Evolutionary conservation across 2,113 vertebrate species (phyloP).

Genomic region (Scatophagus argus): DNA sequence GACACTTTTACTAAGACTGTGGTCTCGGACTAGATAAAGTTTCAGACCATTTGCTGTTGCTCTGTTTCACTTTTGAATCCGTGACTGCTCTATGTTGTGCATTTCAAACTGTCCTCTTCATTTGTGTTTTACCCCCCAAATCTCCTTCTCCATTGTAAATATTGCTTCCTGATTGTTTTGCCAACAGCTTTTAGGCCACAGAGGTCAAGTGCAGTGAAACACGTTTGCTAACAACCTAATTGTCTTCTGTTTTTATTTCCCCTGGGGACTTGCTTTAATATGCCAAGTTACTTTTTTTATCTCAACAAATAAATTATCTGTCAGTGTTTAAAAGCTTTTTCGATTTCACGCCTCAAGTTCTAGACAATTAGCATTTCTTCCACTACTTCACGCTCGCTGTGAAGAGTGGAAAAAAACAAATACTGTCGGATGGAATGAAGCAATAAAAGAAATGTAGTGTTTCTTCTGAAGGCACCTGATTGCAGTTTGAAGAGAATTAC

Average conservation of each 20-base stretch:
- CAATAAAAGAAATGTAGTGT: neutral
- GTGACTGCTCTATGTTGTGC: neutral
- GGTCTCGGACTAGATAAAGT: neutral
- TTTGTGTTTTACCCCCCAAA: neutral
- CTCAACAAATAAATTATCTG: slow-evolving; percentile 67
- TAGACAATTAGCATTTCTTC: slow-evolving; percentile 69
- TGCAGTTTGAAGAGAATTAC: slow-evolving; percentile 12
- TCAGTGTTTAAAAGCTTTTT: slow-evolving; percentile 69
- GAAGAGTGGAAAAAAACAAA: slow-evolving; percentile 36
- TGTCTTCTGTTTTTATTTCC: slow-evolving; percentile 42
- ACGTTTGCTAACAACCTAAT: slow-evolving; percentile 59
- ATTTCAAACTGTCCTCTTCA: neutral
- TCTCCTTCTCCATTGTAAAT: slow-evolving; percentile 3
- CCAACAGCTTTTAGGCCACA: slow-evolving; percentile 36
- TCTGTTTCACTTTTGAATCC: neutral
- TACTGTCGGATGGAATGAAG: slow-evolving; percentile 10
- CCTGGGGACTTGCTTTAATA: slow-evolving; percentile 38
- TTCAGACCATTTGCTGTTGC: neutral
- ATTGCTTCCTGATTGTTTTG: slow-evolving; percentile 33
- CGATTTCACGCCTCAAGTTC: slow-evolving; percentile 71
- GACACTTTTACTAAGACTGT: neutral
- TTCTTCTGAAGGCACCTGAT: slow-evolving; percentile 8
- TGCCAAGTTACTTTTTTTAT: slow-evolving; percentile 57
- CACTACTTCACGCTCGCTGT: slow-evolving; percentile 24
- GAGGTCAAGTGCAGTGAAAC: slow-evolving; percentile 60